phyloP scores from a whole-genome alignment of 2,797 vertebrate genomes.

The Ctenopoma multispine region DNA sequence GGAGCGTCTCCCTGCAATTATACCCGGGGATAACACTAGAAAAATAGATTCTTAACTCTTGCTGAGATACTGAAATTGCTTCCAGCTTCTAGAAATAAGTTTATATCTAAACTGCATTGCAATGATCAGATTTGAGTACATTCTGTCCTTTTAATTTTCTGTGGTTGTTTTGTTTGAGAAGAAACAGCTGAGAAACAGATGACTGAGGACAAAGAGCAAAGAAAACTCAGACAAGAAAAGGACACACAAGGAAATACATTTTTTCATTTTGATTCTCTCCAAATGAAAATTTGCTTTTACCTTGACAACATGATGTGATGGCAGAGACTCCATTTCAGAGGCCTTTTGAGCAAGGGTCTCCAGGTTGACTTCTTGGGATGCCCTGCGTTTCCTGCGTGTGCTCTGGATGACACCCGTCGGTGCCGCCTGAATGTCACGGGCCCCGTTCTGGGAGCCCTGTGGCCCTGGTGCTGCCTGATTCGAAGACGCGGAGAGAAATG shows the following conservation, averaged over 20 bases:
- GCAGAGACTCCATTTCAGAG: conserved; percentile 93
- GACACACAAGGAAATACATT: not conserved
- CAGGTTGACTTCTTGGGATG: conserved; percentile 96
- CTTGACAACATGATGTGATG: conserved; percentile 73
- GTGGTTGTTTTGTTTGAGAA: conserved; percentile 19
- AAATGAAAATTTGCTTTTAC: conserved; percentile 57
- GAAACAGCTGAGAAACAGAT: conserved; percentile 41
- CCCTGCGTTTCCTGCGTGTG: conserved; percentile 89
- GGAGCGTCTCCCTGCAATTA: conserved; percentile 75
- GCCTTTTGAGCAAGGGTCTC: conserved; percentile 97
- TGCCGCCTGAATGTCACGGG: conserved; percentile 83
- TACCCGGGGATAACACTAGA: conserved; percentile 39
- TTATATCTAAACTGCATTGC: conserved; percentile 23
- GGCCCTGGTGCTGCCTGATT: conserved; percentile 58
- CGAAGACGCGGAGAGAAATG: conserved; percentile 70
- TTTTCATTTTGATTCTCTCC: not conserved
- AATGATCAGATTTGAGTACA: conserved; percentile 18
- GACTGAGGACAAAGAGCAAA: conserved; percentile 9
- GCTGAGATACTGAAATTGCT: conserved; percentile 37
- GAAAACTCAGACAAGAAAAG: conserved; percentile 3
- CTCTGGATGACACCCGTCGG: conserved; percentile 94
- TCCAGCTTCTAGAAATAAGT: conserved; percentile 16
- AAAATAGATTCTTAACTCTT: conserved; percentile 42
- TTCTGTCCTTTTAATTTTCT: conserved; percentile 29
- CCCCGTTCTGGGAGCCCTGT: conserved; percentile 66